These are phyloP conservation scores for Cephus sareptanus DNA, from an alignment of 2,888 invertebrate species.

Conservation along the genomic window DNA sequence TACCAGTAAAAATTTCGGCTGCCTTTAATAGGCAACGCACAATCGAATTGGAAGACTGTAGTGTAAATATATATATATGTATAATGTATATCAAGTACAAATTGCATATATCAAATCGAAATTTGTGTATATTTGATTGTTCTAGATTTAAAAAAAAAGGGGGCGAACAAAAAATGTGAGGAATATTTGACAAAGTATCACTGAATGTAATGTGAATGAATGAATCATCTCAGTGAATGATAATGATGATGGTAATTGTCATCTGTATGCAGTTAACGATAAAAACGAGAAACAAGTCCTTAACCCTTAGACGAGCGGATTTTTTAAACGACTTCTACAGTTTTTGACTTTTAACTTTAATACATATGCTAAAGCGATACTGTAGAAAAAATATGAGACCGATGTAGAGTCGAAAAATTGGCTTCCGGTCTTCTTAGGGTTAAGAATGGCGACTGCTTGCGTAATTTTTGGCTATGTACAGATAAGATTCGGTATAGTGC, in stretches of 20 bases:
- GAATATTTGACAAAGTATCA: not conserved
- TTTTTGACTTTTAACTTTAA: too few species aligned
- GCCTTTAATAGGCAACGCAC: not conserved
- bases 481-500: not conserved
- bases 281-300: not conserved
- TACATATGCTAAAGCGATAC: too few species aligned
- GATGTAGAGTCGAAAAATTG: too few species aligned
- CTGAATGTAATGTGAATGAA: too few species aligned
- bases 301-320: too few species aligned
- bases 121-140: not conserved
- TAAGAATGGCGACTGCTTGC: not conserved
- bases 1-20: not conserved
- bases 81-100: not conserved
- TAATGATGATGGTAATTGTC: not conserved
- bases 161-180: not conserved
- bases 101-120: not conserved
- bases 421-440: too few species aligned
- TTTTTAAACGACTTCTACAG: too few species aligned
- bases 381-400: too few species aligned
- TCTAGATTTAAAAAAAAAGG: not conserved
- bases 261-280: not conserved
- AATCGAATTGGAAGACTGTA: conserved; percentile 27
- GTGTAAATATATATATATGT: conserved; percentile 8
- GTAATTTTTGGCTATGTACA: not conserved
- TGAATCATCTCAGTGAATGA: not conserved